Conservation (phyloP, 2,888 invertebrate species). For the Platerodrilus igneus region DNA sequence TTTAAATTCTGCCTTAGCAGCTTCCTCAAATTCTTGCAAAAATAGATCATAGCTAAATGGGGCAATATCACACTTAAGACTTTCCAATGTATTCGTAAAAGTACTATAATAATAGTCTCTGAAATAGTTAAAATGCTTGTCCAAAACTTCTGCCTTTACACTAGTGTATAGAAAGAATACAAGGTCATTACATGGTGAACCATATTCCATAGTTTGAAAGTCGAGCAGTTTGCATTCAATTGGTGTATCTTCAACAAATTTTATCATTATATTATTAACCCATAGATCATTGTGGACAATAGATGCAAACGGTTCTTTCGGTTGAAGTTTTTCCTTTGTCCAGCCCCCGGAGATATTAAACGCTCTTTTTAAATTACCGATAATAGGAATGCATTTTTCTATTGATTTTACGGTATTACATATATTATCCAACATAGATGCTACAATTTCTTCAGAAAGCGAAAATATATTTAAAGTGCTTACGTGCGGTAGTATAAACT, state of each 20-base stretch:
- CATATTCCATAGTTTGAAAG: constrained; percentile 53
- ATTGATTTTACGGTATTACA: constrained; percentile 13
- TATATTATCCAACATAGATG: constrained; percentile 15
- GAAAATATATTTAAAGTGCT: constrained; percentile 15
- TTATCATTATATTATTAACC: constrained; percentile 57
- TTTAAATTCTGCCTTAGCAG: constrained; percentile 40
- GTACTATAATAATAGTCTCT: constrained; percentile 49
- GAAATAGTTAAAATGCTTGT: constrained; percentile 46
- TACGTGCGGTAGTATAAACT: constrained; percentile 42
- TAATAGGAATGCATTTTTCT: constrained; percentile 20
- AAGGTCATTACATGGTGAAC: constrained; percentile 51
- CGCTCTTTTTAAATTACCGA: constrained; percentile 16
- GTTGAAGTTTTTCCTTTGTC: constrained; percentile 31
- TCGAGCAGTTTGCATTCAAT: constrained; percentile 49
- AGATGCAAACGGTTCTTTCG: constrained; percentile 49
- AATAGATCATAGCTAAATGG: constrained; percentile 44
- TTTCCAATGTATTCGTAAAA: constrained; percentile 43
- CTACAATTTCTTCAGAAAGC: constrained; percentile 15
- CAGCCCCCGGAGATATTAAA: constrained; percentile 9
- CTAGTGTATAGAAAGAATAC: constrained; percentile 53
- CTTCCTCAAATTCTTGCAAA: constrained; percentile 40
- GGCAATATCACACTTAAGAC: constrained; percentile 32
- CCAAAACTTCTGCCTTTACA: constrained; percentile 42
- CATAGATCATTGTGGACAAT: constrained; percentile 55
- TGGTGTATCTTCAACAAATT: constrained; percentile 38